Base-by-base conservation (phyloP, 2,888 invertebrate genomes). In the Eurytoma californica region DNA sequence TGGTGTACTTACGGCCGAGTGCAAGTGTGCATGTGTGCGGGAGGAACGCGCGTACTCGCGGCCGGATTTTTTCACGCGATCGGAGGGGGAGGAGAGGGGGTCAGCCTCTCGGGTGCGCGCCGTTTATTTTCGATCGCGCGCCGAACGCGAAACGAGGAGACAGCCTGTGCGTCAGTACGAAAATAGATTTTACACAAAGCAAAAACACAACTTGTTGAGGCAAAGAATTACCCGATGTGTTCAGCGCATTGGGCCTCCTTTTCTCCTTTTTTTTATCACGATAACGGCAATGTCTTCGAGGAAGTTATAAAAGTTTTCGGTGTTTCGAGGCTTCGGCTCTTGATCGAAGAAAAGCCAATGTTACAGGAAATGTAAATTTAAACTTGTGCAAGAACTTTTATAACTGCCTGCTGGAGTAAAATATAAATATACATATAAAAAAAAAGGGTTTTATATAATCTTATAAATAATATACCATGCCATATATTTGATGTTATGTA, bases 101-200 rank as follows among this genome's bases (percentile, higher is more conserved):
- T 70, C 28, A 72, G 9, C 9, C 24, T 39, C 39, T 39, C 30
- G 18, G 47, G 20, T 13, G 7, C 20, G 47, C 47, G 24, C 14
- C 13, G 28, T 74, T 72, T 81, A 73, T 81, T 81, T 81, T 79
- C 63, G 61, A 68, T 73, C 69, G 60, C 30, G 60, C 57, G 20
- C 24, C 58, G 51, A 65, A 51, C 39, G 68, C 39, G 47, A 58
- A 55, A 49, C 14, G 47, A 80, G 66, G 68, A 77, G 77, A 69
- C 74, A 74, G 75, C 61, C 24, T 66, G 58, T 63, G 53, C 70
- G 57, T 58, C 24, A 24, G 63, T 67, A 16, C 63, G 55, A 73
- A 79, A 79, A 79, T 81, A 81, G 81, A 79, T 79, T 81, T 79
- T 79, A 67, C 70, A 79, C 77, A 81, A 79, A 81, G 76, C 75